Evolutionary conservation across 2,113 vertebrate species (phyloP), one percentile per base, ranked within the genome.

Genomic region (Vimba vimba): DNA sequence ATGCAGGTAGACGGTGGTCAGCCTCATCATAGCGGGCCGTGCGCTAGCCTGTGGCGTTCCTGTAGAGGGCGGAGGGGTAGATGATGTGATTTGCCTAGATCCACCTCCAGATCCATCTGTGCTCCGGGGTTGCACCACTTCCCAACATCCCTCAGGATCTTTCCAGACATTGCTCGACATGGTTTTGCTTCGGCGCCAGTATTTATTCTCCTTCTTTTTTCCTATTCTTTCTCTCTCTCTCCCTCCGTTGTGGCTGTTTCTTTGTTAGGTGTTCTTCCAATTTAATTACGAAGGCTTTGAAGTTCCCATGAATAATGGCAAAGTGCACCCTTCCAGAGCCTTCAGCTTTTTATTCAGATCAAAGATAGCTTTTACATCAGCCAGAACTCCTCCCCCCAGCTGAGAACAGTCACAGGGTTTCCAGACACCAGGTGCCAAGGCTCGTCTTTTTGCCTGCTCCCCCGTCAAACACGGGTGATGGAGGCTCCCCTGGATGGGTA

Each of bases 291-390:
- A 66, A 27, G 84, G 82, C 91, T 91, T 89, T 91, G 86, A 90
- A 89, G 91, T 90, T 89, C 33, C 84, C 66, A 84, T 88, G 89
- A 87, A 89, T 89, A 88, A 88, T 90, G 80, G 83, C 78, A 30
- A 73, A 78, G 86, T 83, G 80, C 84, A 27, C 77, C 69, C 86
- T 88, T 90, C 85, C 87, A 90, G 87, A 81, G 90, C 90, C 90
- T 91, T 85, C 90, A 90, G 89, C 90, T 89, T 91, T 90, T 91
- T 88, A 91, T 91, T 90, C 87, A 89, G 90, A 91, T 91, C 90
- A 90, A 91, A 91, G 90, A 91, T 91, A 89, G 89, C 86, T 90
- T 90, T 89, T 81, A 84, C 88, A 89, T 88, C 83, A 90, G 79
- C 89, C 73, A 27, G 89, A 88, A 43, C 83, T 85, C 86, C 86